Base-by-base conservation (phyloP, 2,113 vertebrate genomes). In the Neodontobutis hainanensis region DNA sequence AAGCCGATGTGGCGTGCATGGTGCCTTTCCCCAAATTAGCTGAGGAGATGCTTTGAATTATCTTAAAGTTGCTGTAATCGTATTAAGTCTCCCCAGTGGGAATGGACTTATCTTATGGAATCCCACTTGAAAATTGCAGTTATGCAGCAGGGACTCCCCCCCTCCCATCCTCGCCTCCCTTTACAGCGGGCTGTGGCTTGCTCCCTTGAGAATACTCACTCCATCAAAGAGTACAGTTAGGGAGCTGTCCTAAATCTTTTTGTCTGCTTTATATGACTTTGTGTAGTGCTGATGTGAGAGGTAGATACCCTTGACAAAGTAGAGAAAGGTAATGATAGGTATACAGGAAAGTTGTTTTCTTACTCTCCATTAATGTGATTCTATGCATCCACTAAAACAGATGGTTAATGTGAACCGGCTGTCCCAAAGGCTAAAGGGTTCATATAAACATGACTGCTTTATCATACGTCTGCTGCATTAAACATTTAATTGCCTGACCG, bases 61-160 rank as follows among this genome's bases (percentile, higher is more conserved):
- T 86, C 87, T 82, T 84, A 86, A 90, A 89, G 90, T 91, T 85
- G 65, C 72, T 60, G 78, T 91, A 92, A 92, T 92, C 88, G 70
- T 70, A 89, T 93, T 92, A 92, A 79, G 65, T 61, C 61, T 77
- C 65, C 84, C 81, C 86, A 82, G 57, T 87, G 75, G 77, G 75
- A 77, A 77, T 65, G 76, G 87, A 65, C 67, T 77, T 86, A 85
- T 84, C 61, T 0, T 63, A 4, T 12, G 62, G 61, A 68, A 61
- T 59, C 47, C 56, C 72, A 15, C 67, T 70, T 76, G 74, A 53
- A 70, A 34, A 11, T 62, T 48, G 68, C 45, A 12, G 35, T 52
- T 68, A 77, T 73, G 65, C 58, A 43, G 59, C 53, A 35, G 61
- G 75, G 70, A 73, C 53, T 61, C 73, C 58, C 68, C 75, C 15